Percentiles rank a stretch among this genome's conserved stretches.
Evolutionary conservation across 1,140 invertebrate genomes (phyloP).

Genomic region (Drosophila hydei): DNA sequence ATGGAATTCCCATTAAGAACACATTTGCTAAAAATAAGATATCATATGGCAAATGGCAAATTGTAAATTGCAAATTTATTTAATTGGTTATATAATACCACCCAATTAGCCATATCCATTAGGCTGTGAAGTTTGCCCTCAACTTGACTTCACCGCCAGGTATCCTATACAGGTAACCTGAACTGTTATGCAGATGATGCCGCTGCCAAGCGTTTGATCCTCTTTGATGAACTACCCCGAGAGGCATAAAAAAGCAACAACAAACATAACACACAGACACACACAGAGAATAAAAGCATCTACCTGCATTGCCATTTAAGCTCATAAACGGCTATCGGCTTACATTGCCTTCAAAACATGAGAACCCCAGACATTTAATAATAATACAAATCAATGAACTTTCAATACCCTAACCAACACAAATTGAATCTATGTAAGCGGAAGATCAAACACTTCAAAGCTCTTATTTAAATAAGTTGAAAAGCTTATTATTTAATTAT

Average conservation of each 20-base stretch:
- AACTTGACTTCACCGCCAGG: conserved; percentile 1
- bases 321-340: conserved; percentile 77
- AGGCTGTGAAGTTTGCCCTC: conserved; percentile 3
- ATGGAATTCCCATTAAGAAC: neutral
- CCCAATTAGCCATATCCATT: conserved; percentile 31
- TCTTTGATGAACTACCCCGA: conserved; percentile 54
- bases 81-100: conserved; percentile 16
- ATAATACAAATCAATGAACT: conserved; percentile 12
- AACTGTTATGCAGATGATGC: conserved; percentile 41
- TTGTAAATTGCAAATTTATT: too few species aligned
- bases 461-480: too few species aligned
- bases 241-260: conserved; percentile 22
- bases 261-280: neutral
- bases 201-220: conserved; percentile 53
- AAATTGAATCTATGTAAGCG: too few species aligned
- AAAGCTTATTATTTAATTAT: too few species aligned
- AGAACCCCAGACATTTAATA: conserved; percentile 37
- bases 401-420: conserved; percentile 5
- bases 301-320: conserved; percentile 75
- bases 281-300: conserved; percentile 19
- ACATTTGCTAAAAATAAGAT: conserved; percentile 2
- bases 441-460: too few species aligned
- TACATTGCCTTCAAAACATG: conserved; percentile 64
- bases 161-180: conserved; percentile 27
- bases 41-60: conserved; percentile 22